Evolutionary conservation across 37 sponge, comb jelly and placozoan species (phyloP).

Genomic region (Agelas oroides): DNA sequence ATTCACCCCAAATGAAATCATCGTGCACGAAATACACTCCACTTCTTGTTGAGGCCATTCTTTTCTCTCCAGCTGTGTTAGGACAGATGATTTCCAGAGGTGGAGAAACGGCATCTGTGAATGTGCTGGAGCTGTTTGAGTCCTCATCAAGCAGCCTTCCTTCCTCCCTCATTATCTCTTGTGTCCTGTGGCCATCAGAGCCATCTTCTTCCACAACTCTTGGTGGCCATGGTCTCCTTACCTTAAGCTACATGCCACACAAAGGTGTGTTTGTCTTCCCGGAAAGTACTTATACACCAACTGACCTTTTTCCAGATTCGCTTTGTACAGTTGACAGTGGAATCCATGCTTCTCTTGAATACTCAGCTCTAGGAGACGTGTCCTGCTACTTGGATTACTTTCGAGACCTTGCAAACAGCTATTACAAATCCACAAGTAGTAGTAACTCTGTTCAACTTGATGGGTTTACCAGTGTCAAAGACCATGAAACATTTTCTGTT

Average conservation of each 20-base stretch:
- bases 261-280: conserved; percentile 39
- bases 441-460: not conserved
- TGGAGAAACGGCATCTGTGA: too few relatives aligned
- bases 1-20: not conserved
- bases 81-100: conserved; percentile 15
- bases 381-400: not conserved
- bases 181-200: conserved; percentile 15
- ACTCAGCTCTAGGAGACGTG: not conserved
- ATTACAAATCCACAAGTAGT: not conserved
- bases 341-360: not conserved
- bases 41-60: conserved; percentile 32
- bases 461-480: not conserved
- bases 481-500: not conserved
- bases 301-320: not conserved
- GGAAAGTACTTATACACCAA: not conserved
- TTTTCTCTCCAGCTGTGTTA: conserved; percentile 44
- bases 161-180: conserved; percentile 26
- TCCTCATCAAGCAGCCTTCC: not conserved
- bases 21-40: conserved; percentile 1
- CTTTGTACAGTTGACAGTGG: conserved; percentile 10
- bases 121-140: too few relatives aligned
- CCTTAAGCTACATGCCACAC: conserved; percentile 23
- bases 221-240: conserved; percentile 17
- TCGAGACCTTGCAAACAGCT: not conserved
- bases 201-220: conserved; percentile 1